Evolutionary conservation across 2,888 invertebrate species (phyloP).

Genomic region (Tromatobia lineatoria): DNA sequence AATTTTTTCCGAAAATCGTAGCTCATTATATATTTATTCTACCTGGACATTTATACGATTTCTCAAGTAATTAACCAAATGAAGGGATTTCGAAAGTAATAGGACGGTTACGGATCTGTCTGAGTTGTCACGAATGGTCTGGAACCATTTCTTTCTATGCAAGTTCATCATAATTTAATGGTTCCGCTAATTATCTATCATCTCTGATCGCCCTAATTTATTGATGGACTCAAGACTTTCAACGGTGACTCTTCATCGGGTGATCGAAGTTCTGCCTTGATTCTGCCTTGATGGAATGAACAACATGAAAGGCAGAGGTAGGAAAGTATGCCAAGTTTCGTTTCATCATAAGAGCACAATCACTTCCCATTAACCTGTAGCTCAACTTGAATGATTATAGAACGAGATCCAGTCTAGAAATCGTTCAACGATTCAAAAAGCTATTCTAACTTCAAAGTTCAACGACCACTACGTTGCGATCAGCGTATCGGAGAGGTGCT

Average conservation of each 20-base stretch:
- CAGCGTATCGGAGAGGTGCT: slow-evolving; percentile 41
- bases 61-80: too few relatives aligned
- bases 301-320: background rate
- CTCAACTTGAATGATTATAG: slow-evolving; percentile 43
- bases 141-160: too few relatives aligned
- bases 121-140: too few relatives aligned
- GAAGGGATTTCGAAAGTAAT: too few relatives aligned
- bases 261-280: background rate
- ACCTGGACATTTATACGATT: too few relatives aligned
- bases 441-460: slow-evolving; percentile 73
- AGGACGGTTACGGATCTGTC: background rate
- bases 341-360: slow-evolving; percentile 34
- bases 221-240: background rate
- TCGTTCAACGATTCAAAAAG: slow-evolving; percentile 34
- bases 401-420: background rate
- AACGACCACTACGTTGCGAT: slow-evolving; percentile 62
- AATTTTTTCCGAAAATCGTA: too few relatives aligned
- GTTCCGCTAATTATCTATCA: too few relatives aligned
- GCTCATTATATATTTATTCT: too few relatives aligned
- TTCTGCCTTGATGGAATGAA: too few relatives aligned
- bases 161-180: too few relatives aligned
- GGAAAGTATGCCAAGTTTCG: slow-evolving; percentile 28
- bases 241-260: background rate
- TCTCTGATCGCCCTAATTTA: background rate
- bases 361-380: slow-evolving; percentile 25